Conservation (phyloP, 2,113 vertebrate genomes). For the Serinus canaria region DNA sequence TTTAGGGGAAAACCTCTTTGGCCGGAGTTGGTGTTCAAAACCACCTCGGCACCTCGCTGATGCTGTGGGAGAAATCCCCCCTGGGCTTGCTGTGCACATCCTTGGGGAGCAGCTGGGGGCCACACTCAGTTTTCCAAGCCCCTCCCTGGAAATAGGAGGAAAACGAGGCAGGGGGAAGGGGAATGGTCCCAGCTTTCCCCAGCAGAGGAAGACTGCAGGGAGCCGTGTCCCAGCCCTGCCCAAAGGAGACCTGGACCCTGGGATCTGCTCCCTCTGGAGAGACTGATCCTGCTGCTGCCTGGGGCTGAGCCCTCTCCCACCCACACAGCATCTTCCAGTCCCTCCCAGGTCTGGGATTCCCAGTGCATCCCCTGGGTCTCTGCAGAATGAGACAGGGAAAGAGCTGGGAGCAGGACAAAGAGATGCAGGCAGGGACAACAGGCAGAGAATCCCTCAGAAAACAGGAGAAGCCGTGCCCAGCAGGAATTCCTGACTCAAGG, state of each 20-base stretch:
- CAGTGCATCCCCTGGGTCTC: rapidly evolving
- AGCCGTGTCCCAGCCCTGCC: background rate
- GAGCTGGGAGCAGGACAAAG: background rate
- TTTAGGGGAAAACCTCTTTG: background rate
- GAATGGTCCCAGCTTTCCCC: background rate
- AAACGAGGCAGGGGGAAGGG: background rate
- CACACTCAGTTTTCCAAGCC: background rate
- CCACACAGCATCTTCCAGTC: rapidly evolving
- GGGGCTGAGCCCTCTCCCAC: background rate
- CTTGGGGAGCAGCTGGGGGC: background rate
- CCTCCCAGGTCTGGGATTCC: background rate
- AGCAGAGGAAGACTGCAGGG: background rate
- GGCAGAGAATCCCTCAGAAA: background rate
- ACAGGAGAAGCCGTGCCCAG: background rate
- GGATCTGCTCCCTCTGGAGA: background rate
- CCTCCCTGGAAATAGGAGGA: background rate
- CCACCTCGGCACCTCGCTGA: rapidly evolving
- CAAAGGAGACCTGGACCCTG: background rate
- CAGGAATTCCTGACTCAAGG: background rate
- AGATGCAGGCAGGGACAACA: background rate
- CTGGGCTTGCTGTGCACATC: rapidly evolving
- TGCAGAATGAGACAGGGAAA: background rate
- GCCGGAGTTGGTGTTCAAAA: background rate
- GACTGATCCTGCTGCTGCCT: rapidly evolving
- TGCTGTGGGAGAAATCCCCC: rapidly evolving